Evolutionary conservation across 2,797 vertebrate species (phyloP), one percentile per base, ranked within the genome.

Genomic region (Mus spretus): DNA sequence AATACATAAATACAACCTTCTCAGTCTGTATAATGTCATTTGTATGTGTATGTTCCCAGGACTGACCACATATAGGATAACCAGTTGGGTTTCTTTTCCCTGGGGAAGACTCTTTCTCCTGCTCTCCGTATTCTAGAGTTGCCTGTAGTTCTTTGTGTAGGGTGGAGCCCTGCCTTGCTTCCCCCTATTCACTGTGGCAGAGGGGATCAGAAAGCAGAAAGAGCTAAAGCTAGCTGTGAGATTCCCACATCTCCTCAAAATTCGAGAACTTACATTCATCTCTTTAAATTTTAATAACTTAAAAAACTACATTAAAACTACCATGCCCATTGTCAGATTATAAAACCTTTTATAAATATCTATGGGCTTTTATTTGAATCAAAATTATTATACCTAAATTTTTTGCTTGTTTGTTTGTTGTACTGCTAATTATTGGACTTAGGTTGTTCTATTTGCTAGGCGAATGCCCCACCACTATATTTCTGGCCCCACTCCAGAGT

Each of bases 261-360:
- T 31, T 9, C 0, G 0, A 59, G 4, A 63, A 63, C n/a, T 28
- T 63, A 63, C 26, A 63, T 28, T 83, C 59, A 44, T 83, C 34
- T 3, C 12, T 70, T 31, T 67, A 72, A 59, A 34, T 34, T n/a
- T 74, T 84, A 90, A 81, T 88, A 28, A 83, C 6, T 89, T 63
- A 40, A 94, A 90, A 96, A 67, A 78, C 10, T 87, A 82, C 74
- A 24, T 80, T n/a, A 37, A 31, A 81, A 61, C 15, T 34, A 34
- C 10, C 26, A 14, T 89, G 92, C 95, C n/a, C 57, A n/a, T 34
- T 50, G 24, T 47, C 2, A 14, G 3, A 67, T 57, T 89, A 90
- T 34, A 47, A 92, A 90, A 74, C 8, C 15, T 19, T 96, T 94
- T 93, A 26, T 3, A 65, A 44, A 63, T 19, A 85, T 61, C 4